phyloP scores from a whole-genome alignment of 2,797 vertebrate species.

The Cephalopachus bancanus region DNA sequence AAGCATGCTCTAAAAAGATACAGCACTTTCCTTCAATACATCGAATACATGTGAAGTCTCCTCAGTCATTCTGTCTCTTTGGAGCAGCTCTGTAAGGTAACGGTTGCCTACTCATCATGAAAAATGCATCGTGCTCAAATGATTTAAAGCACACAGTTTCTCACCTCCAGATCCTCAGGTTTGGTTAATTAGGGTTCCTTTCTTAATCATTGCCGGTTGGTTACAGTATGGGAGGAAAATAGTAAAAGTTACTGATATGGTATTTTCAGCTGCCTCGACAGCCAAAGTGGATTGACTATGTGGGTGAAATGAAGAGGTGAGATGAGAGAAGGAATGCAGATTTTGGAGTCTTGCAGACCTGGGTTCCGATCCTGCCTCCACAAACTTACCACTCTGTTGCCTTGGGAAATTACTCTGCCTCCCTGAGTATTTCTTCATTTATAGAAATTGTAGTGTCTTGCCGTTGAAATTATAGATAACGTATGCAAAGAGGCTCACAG shows the following conservation, averaged over 20 bases:
- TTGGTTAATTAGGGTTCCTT: background rate
- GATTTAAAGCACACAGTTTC: background rate
- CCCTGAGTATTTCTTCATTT: background rate
- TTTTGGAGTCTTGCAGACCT: background rate
- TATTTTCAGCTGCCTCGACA: background rate
- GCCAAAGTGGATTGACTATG: fast-evolving
- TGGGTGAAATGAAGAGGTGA: background rate
- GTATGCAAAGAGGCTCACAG: background rate
- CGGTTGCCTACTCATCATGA: background rate
- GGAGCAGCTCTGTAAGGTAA: background rate
- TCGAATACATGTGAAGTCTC: background rate
- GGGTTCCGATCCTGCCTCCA: background rate
- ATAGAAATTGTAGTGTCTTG: background rate
- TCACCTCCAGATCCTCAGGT: background rate
- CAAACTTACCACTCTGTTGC: background rate
- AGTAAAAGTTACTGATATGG: background rate
- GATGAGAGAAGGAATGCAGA: background rate
- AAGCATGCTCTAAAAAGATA: constrained; percentile 35
- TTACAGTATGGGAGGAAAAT: background rate
- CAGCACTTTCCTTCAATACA: background rate
- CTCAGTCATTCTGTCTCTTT: background rate
- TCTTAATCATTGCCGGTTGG: background rate
- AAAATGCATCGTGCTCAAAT: background rate
- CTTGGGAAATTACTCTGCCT: background rate
- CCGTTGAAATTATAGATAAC: background rate